Base-by-base conservation (phyloP, 2,797 vertebrate genomes). In the Halcyon smyrnensis region DNA sequence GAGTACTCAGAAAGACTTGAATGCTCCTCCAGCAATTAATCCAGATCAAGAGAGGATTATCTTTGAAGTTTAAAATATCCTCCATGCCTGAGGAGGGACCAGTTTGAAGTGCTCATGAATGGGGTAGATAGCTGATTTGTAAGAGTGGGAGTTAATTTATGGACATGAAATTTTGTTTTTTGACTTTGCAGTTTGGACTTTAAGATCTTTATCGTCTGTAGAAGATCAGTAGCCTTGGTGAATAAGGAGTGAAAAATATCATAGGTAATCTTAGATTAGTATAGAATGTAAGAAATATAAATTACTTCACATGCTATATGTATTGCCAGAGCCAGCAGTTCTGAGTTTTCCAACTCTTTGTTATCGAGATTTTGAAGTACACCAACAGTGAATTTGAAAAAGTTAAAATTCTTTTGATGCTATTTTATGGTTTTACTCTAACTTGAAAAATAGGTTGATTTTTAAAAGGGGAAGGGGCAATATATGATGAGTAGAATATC, bases 21-120 rank as follows among this genome's bases (percentile, higher is more conserved):
- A 46, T 57, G 34, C 30, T 70, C 75, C 69, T 73, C 10, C 28
- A 68, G 81, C 62, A 85, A 83, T 93, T 82, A 78, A 93, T 89
- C 32, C 79, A 63, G 39, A 89, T 85, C 48, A 94, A 95, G 86
- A 84, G 64, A 63, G 54, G 64, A 80, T 76, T 74, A 48, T 46
- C 71, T 87, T 86, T 64, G 81, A 89, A 68, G 68, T 93, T 86
- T 82, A 78, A 89, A 79, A 37, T 62, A 73, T 62, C 62, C 71
- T 67, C 62, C 9, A 1, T 87, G 84, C 79, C 91, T 13, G 20
- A 81, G 93, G 89, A 89, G 59, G 64, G 71, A 85, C 57, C 41
- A 53, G 46, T 64, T 82, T 69, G 63, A 87, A 84, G 32, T n/a
- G 84, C 74, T 92, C 23, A 8, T 63, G 78, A 85, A 34, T 48